Evolutionary conservation across 2,113 vertebrate species (phyloP).

Genomic region (Syngnathoides biaculeatus): DNA sequence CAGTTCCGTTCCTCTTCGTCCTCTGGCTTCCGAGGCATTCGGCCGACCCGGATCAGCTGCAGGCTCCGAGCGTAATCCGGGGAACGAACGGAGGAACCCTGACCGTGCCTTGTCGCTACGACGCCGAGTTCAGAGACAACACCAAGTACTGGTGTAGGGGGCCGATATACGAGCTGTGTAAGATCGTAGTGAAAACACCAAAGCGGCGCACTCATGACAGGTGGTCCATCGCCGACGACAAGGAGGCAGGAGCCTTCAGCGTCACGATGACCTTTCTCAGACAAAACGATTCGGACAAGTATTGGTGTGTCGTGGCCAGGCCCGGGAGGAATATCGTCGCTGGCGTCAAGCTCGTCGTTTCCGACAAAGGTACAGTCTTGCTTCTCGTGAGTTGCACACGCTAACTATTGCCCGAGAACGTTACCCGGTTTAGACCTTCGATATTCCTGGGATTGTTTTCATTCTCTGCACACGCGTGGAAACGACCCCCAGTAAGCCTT

Average conservation of each 20-base stretch:
- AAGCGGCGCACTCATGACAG: neutral
- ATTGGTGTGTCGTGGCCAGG: conserved; percentile 60
- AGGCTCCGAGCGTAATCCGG: conserved; percentile 33
- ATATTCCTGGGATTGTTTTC: too few relatives aligned
- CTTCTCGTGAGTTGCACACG: neutral
- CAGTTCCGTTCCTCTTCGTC: conserved; percentile 33
- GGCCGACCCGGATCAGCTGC: conserved; percentile 26
- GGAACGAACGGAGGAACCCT: conserved; percentile 23
- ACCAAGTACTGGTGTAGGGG: conserved; percentile 68
- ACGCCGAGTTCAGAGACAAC: conserved; percentile 12
- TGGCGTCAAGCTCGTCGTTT: conserved; percentile 25
- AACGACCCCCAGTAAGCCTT: neutral
- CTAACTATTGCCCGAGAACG: neutral
- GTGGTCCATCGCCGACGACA: conserved; percentile 43
- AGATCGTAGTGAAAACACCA: conserved; percentile 41
- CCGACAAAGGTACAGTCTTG: conserved; percentile 37
- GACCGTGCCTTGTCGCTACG: conserved; percentile 43
- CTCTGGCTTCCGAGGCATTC: conserved; percentile 22
- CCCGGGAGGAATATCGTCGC: conserved; percentile 10
- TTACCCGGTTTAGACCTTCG: too few relatives aligned
- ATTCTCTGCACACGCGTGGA: too few relatives aligned
- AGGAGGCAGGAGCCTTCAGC: conserved; percentile 37
- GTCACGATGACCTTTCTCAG: conserved; percentile 47
- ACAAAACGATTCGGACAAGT: conserved; percentile 29
- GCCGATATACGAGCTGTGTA: conserved; percentile 22